Conservation (phyloP, 1,140 invertebrate species). For the Drosophila paulistorum region DNA sequence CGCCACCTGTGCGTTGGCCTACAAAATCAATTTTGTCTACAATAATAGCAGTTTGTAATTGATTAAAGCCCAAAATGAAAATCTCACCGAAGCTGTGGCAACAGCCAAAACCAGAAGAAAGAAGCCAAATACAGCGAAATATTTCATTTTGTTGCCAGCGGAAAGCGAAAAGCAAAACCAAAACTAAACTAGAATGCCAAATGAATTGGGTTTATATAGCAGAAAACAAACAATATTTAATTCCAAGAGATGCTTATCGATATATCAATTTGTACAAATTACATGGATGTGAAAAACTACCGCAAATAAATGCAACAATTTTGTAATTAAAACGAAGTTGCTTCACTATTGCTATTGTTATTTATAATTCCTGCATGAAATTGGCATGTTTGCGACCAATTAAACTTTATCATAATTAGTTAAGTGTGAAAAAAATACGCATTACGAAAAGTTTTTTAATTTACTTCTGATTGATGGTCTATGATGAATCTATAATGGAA, state of each 20-base stretch:
- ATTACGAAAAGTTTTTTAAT: slow-evolving; percentile 1
- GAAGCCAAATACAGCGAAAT: slow-evolving; percentile 59
- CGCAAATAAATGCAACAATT: slow-evolving; percentile 23
- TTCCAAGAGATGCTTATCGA: slow-evolving; percentile 13
- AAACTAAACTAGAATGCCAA: slow-evolving; percentile 5
- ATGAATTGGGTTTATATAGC: slow-evolving; percentile 46
- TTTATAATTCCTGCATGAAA: slow-evolving; percentile 1
- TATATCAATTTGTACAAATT: slow-evolving; percentile 36
- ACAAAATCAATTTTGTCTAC: slow-evolving; percentile 13
- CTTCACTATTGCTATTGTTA: background rate
- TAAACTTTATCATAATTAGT: slow-evolving; percentile 45
- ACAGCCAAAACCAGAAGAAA: slow-evolving; percentile 52
- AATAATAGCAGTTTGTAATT: background rate
- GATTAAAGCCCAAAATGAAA: background rate
- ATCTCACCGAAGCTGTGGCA: slow-evolving; percentile 50
- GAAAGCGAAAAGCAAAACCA: slow-evolving; percentile 12
- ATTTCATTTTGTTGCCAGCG: slow-evolving; percentile 50
- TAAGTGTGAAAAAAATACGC: slow-evolving; percentile 22
- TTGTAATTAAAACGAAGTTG: slow-evolving; percentile 15
- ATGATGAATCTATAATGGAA: no score
- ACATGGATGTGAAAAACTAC: slow-evolving; percentile 1
- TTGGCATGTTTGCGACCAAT: slow-evolving; percentile 15
- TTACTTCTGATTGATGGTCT: background rate
- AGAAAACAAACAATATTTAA: background rate
- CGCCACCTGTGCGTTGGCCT: slow-evolving; percentile 31